Evolutionary conservation across 64 coral and sea anemone species (phyloP).

Genomic region (Pocillopora verrucosa): DNA sequence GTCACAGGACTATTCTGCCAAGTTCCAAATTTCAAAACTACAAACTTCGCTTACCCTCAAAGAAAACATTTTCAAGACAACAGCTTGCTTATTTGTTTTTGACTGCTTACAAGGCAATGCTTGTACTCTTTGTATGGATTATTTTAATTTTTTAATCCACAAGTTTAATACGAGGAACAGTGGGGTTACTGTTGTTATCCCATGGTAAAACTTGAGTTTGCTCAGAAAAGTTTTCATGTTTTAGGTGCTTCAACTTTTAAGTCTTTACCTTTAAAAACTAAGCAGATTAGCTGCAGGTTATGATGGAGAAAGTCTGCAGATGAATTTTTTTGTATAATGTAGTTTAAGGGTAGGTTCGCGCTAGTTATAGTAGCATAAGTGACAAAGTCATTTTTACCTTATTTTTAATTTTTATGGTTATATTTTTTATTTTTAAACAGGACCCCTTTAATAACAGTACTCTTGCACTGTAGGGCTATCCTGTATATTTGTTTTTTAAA

Average conservation of each 20-base stretch:
- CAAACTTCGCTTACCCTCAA: background rate
- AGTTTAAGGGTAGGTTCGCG: too few relatives aligned
- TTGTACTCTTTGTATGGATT: background rate
- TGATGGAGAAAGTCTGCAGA: background rate
- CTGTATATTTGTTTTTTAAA: too few relatives aligned
- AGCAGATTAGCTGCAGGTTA: background rate
- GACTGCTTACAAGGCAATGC: background rate
- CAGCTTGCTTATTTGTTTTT: background rate
- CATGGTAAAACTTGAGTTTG: background rate
- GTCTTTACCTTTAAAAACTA: slow-evolving; percentile 1
- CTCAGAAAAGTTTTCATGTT: background rate
- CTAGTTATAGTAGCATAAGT: too few relatives aligned
- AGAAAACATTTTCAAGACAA: background rate
- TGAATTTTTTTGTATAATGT: background rate
- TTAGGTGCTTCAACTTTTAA: background rate
- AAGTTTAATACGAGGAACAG: background rate
- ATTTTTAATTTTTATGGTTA: too few relatives aligned
- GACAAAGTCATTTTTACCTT: too few relatives aligned
- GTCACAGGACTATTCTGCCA: background rate
- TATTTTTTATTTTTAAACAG: too few relatives aligned
- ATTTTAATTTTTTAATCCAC: background rate
- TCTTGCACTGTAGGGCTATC: too few relatives aligned
- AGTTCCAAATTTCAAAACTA: background rate
- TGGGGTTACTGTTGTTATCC: background rate
- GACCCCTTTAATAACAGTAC: too few relatives aligned